phyloP scores from a whole-genome alignment of 2,888 invertebrate species.

The Mythimna loreyi region DNA sequence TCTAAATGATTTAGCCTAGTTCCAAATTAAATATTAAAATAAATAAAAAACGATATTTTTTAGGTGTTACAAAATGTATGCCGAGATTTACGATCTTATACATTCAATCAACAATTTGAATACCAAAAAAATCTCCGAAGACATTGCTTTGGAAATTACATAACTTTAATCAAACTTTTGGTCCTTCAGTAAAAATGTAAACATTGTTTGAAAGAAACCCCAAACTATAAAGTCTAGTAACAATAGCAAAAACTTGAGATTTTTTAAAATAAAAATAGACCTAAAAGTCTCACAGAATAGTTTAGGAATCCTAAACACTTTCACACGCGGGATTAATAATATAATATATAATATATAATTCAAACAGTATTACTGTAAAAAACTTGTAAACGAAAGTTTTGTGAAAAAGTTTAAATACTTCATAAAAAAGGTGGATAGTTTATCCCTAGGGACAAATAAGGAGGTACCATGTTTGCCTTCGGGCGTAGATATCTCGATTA shows the following conservation, averaged over 20 bases:
- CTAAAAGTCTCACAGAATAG: slow-evolving; percentile 32
- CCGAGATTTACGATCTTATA: too few relatives aligned
- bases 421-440: slow-evolving; percentile 58
- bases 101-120: neutral
- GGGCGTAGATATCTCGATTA: slow-evolving; percentile 65
- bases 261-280: slow-evolving; percentile 1
- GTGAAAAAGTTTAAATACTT: slow-evolving; percentile 59
- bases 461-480: slow-evolving; percentile 65
- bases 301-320: slow-evolving; percentile 30
- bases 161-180: neutral
- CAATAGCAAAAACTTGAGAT: neutral
- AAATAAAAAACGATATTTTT: too few relatives aligned
- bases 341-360: too few relatives aligned
- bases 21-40: too few relatives aligned
- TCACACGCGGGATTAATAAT: slow-evolving; percentile 35
- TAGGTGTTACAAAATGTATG: too few relatives aligned
- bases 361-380: slow-evolving; percentile 21
- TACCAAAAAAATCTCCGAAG: neutral
- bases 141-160: neutral
- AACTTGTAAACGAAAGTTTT: slow-evolving; percentile 48
- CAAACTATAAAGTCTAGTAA: slow-evolving; percentile 10
- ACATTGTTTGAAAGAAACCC: slow-evolving; percentile 13
- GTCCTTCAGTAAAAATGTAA: slow-evolving; percentile 1
- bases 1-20: too few relatives aligned
- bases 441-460: slow-evolving; percentile 67